Base-by-base conservation (phyloP, 2,888 invertebrate species). In the Fragum sueziense region DNA sequence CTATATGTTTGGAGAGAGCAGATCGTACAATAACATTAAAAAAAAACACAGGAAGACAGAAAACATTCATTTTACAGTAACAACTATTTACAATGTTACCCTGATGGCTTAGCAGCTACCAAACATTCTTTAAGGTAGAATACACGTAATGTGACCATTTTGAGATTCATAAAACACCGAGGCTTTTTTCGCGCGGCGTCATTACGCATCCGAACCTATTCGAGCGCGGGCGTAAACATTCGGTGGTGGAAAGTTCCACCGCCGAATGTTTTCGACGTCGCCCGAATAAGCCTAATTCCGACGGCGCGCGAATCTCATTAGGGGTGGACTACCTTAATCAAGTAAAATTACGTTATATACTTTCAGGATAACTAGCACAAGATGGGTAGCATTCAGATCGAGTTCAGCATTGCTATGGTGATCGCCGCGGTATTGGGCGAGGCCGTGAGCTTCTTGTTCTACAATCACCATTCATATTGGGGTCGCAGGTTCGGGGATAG, bases 361-460 rank as follows among this genome's bases (percentile, higher is more conserved):
- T 20, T 41, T 20, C 74, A 57, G 29, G 2, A 7, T 9, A 14
- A 57, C 2, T 14, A 57, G 31, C n/a, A 17, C 81, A 82, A 73
- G 47, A 84, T 84, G 84, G 81, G 77, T 75, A 88, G 88, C 51
- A 71, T 91, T 17, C 87, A 86, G 72, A 73, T 90, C 7, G 82
- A 82, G 72, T 86, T 90, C 67, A 89, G 86, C 81, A 61, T 90
- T 29, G 80, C 86, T 37, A 88, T 90, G 88, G 86, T 90, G 73
- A 87, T 88, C 25, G 89, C 90, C 0, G 87, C 88, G 6, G 84
- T 90, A n/a, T 73, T 87, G 41, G 91, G 87, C 2, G 91, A 91
- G 75, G 81, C 88, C n/a, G 82, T 90, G 70, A 89, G 88, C 52
- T 70, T 85, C 59, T 51, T 91, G 34, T 89, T 88, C 87, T 90